Conservation (phyloP, 1,140 invertebrate genomes). For the Scylla paramamosain region DNA sequence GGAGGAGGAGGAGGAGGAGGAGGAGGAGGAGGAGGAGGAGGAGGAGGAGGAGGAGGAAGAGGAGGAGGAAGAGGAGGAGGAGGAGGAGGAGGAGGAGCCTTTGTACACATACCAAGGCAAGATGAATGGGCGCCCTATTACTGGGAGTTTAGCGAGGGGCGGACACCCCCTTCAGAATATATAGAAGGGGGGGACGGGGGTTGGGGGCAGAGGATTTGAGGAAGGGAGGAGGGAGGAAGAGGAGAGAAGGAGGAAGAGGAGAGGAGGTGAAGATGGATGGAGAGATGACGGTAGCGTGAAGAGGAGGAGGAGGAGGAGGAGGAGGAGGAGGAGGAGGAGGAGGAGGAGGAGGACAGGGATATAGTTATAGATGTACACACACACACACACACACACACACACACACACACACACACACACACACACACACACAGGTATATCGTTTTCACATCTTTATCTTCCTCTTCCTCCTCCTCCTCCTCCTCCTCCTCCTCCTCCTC, state of each 20-base stretch:
- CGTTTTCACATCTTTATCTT: background rate
- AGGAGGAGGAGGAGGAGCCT: background rate
- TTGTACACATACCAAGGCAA: too few species aligned
- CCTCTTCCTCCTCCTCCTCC: background rate
- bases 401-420: background rate
- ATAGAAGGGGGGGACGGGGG: background rate
- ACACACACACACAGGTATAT: background rate
- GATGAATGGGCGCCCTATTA: too few species aligned
- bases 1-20: background rate
- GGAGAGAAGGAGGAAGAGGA: background rate
- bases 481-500: slow-evolving; percentile 12
- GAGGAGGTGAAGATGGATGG: background rate
- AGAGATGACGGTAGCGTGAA: background rate
- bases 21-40: background rate
- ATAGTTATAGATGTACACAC: background rate
- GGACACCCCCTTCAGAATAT: too few species aligned
- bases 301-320: background rate
- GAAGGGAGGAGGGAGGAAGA: background rate
- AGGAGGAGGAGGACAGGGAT: background rate
- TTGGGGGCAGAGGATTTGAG: background rate
- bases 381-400: background rate
- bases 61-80: slow-evolving; percentile 20
- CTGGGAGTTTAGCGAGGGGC: too few species aligned
- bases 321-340: background rate
- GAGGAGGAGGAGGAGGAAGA: background rate